Evolutionary conservation across 2,888 invertebrate genomes (phyloP).

Genomic region (Trichogramma dendrolimi): DNA sequence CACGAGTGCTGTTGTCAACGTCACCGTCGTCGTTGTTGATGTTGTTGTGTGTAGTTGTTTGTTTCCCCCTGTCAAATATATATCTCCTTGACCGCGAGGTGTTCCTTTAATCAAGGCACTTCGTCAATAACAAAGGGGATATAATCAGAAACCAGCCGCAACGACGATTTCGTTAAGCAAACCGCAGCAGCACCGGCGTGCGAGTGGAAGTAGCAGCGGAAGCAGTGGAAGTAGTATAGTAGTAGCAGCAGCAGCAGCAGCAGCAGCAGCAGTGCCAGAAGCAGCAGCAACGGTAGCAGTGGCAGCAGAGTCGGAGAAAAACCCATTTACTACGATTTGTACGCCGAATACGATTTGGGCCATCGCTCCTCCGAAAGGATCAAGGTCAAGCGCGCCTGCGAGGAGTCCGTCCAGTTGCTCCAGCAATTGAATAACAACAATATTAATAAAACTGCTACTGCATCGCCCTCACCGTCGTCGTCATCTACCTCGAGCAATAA

Average conservation of each 20-base stretch:
- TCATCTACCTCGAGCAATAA: conserved; percentile 1
- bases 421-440: not conserved
- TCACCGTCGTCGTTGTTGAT: no score
- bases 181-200: conserved; percentile 2
- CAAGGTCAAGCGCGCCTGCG: conserved; percentile 27
- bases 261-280: not conserved
- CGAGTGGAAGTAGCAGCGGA: no score
- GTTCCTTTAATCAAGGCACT: no score
- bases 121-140: no score
- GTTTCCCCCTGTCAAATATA: no score
- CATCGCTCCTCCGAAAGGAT: conserved; percentile 26
- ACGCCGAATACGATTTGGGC: conserved; percentile 25
- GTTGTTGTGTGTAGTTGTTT: no score
- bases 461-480: not conserved
- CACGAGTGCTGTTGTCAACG: no score
- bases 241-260: not conserved
- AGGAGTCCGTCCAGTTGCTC: conserved; percentile 26
- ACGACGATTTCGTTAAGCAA: conserved; percentile 28
- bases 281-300: not conserved
- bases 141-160: not conserved
- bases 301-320: not conserved
- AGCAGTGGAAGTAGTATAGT: conserved; percentile 3
- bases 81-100: no score
- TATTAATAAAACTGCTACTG: no score
- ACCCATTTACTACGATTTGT: not conserved